A percentile compares a stretch with the other conserved stretches of the same genome.
Evolutionary conservation across 2,888 invertebrate genomes (phyloP).

Genomic region (Noctua pronuba): DNA sequence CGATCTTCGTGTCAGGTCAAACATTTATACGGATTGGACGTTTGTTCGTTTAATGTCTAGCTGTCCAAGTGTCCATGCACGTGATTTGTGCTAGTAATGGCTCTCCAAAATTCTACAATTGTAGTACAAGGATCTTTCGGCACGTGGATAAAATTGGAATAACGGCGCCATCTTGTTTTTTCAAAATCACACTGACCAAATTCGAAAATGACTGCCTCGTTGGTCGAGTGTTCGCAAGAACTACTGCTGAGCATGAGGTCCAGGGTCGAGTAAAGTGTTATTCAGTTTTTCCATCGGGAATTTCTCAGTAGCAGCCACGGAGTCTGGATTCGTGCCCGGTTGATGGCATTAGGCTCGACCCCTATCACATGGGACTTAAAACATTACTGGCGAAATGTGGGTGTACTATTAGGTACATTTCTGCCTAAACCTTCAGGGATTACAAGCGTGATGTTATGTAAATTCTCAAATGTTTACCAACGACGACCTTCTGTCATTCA

Average conservation of each 20-base stretch:
- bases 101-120: neutral
- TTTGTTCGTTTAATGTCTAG: slow-evolving; percentile 30
- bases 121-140: neutral
- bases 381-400: too few relatives aligned
- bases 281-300: too few relatives aligned
- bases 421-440: too few relatives aligned
- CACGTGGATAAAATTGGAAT: neutral
- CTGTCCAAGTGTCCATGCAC: neutral
- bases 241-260: too few relatives aligned
- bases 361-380: too few relatives aligned
- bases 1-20: slow-evolving; percentile 37
- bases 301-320: too few relatives aligned
- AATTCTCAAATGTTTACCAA: neutral
- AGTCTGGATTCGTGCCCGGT: too few relatives aligned
- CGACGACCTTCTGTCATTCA: neutral
- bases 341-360: too few relatives aligned
- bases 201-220: neutral
- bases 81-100: slow-evolving; percentile 28
- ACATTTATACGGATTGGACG: slow-evolving; percentile 32
- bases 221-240: neutral
- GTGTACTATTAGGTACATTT: too few relatives aligned
- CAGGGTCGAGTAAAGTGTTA: too few relatives aligned
- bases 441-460: too few relatives aligned
- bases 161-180: neutral
- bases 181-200: neutral